These are phyloP conservation scores for Thomomys bottae DNA, from an alignment of 2,113 vertebrate species.

Conservation along the genomic window DNA sequence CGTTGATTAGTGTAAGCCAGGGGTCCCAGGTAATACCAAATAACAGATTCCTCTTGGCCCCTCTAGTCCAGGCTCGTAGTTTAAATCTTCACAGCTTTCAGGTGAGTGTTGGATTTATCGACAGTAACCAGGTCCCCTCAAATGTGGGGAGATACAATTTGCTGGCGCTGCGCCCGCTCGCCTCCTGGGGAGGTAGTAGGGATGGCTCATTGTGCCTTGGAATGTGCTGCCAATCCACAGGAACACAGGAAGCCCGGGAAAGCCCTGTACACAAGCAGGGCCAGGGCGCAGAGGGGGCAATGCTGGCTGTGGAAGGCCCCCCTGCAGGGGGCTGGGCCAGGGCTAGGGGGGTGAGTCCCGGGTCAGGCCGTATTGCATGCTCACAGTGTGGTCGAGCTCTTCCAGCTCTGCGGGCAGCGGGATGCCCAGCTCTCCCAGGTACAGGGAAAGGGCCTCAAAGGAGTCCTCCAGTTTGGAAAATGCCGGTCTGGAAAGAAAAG, in stretches of 20 bases:
- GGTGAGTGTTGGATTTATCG: conserved; percentile 78
- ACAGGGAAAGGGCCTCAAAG: conserved; percentile 93
- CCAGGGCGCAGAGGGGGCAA: conserved; percentile 57
- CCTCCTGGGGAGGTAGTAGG: conserved; percentile 81
- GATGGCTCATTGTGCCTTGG: conserved; percentile 73
- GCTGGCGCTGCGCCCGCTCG: conserved; percentile 76
- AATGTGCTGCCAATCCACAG: conserved; percentile 77
- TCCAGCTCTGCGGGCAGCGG: conserved; percentile 95
- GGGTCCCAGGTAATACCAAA: conserved; percentile 62
- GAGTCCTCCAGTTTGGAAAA: conserved; percentile 97
- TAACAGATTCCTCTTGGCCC: conserved; percentile 74
- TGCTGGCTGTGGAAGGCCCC: conserved; percentile 67
- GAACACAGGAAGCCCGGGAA: conserved; percentile 77
- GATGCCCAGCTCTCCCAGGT: conserved; percentile 94
- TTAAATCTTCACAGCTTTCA: conserved; percentile 84
- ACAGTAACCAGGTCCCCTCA: conserved; percentile 75
- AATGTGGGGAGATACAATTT: conserved; percentile 67
- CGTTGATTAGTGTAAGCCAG: conserved; percentile 49
- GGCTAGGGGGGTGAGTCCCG: conserved; percentile 84
- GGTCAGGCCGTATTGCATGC: conserved; percentile 84
- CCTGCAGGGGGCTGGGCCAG: conserved; percentile 73
- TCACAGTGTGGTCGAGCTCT: conserved; percentile 91
- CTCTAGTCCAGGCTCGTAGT: conserved; percentile 59
- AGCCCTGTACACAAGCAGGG: conserved; percentile 55
- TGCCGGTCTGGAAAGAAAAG: conserved; percentile 87